Base-by-base conservation (phyloP, 2,888 invertebrate genomes). In the Pogonocherus hispidulus region DNA sequence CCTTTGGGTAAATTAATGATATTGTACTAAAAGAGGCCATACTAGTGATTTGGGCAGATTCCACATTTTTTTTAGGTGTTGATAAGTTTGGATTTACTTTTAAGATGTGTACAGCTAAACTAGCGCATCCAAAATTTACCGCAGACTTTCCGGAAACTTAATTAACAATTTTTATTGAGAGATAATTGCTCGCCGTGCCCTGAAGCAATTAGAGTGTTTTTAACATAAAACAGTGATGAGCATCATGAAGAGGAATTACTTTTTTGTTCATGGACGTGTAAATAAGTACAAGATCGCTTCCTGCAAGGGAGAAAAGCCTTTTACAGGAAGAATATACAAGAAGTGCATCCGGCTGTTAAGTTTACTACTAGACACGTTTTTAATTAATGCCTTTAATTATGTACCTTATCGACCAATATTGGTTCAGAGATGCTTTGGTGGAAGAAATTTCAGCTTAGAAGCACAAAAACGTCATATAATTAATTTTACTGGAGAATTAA, bases 181-280 rank as follows among this genome's bases (percentile, higher is more conserved):
- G 65, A 70, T 69, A 73, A 69, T 69, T 67, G 67, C 69, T 63
- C 49, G 49, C 44, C 63, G 47, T 55, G 59, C 46, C 57, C 64
- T 67, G 46, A 69, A 69, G 71, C 71, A 71, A 73, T 73, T 73
- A 73, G 70, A 63, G 64, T 66, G 66, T 70, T 67, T 70, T 70
- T 23, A 64, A 59, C 66, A 63, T 69, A 56, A 66, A 66, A 70
- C 67, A 56, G 57, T 62, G 66, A 59, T 14, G 60, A 63, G 47
- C 59, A 27, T 32, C 59, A 22, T 18, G 51, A 63, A 51, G 66
- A 65, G 63, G 51, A 63, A 59, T 68, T 68, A 70, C 57, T 68
- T 73, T 73, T 68, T 71, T 69, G 66, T 49, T 56, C 63, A 52
- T n/a, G 23, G 65, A 63, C 64, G 68, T 72, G 72, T 69, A 72